Base-by-base conservation (phyloP, 1,140 invertebrate genomes). In the Anastrepha ludens region DNA sequence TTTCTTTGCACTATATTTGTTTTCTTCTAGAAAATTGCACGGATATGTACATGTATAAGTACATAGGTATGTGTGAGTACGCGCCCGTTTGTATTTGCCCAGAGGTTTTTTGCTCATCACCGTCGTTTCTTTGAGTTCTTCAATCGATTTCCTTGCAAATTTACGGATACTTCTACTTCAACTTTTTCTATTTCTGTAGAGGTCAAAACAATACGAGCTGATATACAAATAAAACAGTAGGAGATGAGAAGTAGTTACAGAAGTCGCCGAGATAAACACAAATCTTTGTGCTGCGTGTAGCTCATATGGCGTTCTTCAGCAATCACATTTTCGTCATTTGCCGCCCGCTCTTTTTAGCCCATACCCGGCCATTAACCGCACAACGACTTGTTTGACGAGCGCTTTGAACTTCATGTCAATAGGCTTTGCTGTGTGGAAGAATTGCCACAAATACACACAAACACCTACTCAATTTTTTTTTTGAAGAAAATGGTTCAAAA, bases 61-160 rank as follows among this genome's bases (percentile, higher is more conserved):
- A 62, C 60, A 62, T 17, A 62, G 11, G 4, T 62, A 17, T 62
- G 60, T 58, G 55, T 58, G 13, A 13, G 13, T 58, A 58, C 55
- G 13, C 17, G 29, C 29, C 64, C 9, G 11, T 44, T 41, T 70
- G 41, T 47, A 70, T 70, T 70, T 70, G 41, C 15, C 6, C 15
- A 70, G 29, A 15, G 39, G 87, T 87, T 87, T 64, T 58, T 39
- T 87, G 15, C 50, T 55, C 17, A 85, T 55, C 55, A 55, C 11
- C 41, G 7, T 13, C 0, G 0, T 58, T 50, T 5, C 0, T 59
- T 85, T 85, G 50, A 17, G 17, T n/a, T 1, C 29, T 7, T 8
- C 2, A 2, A 47, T 74, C 67, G 41, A 74, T 74, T 74, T 74
- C 15, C 41, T 13, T 13, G 2, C 15, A 74, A 47, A 47, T 0